These are phyloP conservation scores for Orius insidiosus DNA, from an alignment of 1,140 invertebrate genomes.

Conservation along the genomic window DNA sequence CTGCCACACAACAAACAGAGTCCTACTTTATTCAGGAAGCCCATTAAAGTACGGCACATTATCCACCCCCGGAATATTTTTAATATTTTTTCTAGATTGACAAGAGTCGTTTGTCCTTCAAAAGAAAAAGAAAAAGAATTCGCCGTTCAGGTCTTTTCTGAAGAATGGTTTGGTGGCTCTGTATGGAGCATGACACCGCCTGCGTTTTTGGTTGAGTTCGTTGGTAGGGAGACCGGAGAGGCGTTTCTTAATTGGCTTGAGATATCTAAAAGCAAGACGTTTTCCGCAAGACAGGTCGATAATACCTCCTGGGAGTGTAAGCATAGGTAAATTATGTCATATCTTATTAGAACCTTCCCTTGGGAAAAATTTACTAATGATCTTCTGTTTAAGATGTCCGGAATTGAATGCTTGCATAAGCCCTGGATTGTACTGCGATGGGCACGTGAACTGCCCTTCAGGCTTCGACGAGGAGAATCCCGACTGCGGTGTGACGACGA, in stretches of 20 bases:
- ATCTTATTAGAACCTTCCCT: too few species aligned
- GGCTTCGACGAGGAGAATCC: conserved; percentile 62
- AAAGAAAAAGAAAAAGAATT: conserved; percentile 42
- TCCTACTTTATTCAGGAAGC: conserved; percentile 47
- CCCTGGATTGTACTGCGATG: conserved; percentile 71
- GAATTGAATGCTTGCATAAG: conserved; percentile 79
- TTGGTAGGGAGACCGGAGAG: conserved; percentile 46
- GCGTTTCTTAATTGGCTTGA: conserved; percentile 63
- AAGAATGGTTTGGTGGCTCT: conserved; percentile 37
- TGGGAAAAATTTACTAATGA: too few species aligned
- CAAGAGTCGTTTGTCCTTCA: conserved; percentile 54
- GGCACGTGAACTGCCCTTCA: conserved; percentile 63
- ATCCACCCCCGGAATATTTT: too few species aligned
- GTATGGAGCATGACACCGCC: conserved; percentile 26
- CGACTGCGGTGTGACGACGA: conserved; percentile 42
- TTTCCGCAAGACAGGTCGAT: conserved; percentile 24
- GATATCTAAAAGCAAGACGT: conserved; percentile 49
- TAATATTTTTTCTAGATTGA: conserved; percentile 28
- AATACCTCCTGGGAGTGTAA: conserved; percentile 7
- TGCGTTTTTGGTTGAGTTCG: conserved; percentile 50
- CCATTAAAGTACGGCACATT: conserved; percentile 25
- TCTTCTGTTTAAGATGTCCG: conserved; percentile 45
- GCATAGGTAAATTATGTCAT: conserved; percentile 12
- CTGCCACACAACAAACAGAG: conserved; percentile 49
- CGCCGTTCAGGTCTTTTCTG: conserved; percentile 53